Evolutionary conservation across 2,888 invertebrate species (phyloP), one percentile per base, ranked within the genome.

Genomic region (Stictocephala bisonia): DNA sequence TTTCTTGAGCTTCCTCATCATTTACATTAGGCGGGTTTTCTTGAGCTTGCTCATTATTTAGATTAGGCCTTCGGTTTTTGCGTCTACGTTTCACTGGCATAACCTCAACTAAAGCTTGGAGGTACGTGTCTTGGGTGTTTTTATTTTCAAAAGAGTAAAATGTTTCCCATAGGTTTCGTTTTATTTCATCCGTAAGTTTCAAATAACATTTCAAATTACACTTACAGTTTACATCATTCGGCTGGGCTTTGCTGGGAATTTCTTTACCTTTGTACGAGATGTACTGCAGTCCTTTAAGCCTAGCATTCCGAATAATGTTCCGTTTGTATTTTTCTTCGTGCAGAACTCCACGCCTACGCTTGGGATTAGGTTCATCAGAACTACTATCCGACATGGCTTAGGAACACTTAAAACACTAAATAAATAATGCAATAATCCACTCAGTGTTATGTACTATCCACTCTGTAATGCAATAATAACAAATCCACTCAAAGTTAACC

Each of bases 251-350:
- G n/a, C 20, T 35, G 31, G 27, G 27, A 20, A 69, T 29, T 18
- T 51, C 40, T 35, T 70, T 53, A 35, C 70, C 70, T 51, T 70
- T 70, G 70, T 70, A 31, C 35, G 70, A 70, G 20, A 70, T 31
- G 41, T 70, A 70, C 35, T 26, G 11, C 7, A 41, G 56, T 26
- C 71, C 58, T 58, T 71, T 71, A 7, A 58, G 4, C 48, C 48
- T 48, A 50, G 56, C 58, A 29, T 66, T 53, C 31, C 67, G 50
- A n/a, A 51, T 51, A 51, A 68, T 20, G 48, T 51, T 68, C n/a
- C 51, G 51, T 67, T 72, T 66, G 40, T 72, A 67, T 31, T 70
- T 74, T 71, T 71, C 74, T 64, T 64, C 64, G 27, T 74, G 48
- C 15, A 53, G 24, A 74, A 70, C 64, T 64, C 71, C 66, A 64